These are phyloP conservation scores for Lepidothrix coronata DNA, from an alignment of 2,113 vertebrate genomes.

Conservation along the genomic window DNA sequence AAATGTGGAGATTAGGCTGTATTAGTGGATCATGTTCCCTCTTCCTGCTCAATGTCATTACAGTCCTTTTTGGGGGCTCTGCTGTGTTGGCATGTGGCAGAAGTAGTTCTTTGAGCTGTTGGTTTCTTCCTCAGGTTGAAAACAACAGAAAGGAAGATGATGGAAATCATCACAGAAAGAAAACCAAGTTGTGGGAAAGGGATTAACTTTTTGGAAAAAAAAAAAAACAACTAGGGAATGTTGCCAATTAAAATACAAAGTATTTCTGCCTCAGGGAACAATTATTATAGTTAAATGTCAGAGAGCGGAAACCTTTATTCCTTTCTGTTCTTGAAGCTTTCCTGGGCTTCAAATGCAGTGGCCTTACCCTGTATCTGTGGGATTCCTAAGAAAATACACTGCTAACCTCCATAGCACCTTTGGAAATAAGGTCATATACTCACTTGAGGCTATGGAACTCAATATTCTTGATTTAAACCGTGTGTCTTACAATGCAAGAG, in stretches of 20 bases:
- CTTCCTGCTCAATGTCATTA: not conserved
- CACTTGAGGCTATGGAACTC: not conserved
- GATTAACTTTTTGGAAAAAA: not conserved
- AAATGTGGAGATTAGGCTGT: not conserved
- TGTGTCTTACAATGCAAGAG: not conserved
- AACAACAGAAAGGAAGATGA: not conserved
- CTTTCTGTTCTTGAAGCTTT: not conserved
- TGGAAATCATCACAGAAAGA: not conserved
- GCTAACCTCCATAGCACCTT: not conserved
- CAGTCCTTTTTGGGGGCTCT: not conserved
- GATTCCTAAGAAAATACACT: not conserved
- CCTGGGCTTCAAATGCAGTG: not conserved
- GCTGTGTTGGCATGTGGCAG: not conserved
- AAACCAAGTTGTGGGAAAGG: not conserved
- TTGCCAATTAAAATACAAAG: conserved; percentile 18
- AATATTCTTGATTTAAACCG: not conserved
- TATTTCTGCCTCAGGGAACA: not conserved
- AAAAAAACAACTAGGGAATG: not conserved
- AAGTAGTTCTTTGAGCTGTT: not conserved
- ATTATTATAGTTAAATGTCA: conserved; percentile 5
- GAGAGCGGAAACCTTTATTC: not conserved
- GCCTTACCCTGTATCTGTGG: not conserved
- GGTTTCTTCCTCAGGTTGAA: not conserved
- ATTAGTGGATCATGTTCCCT: not conserved
- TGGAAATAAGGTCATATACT: not conserved